Base-by-base conservation (phyloP, 1,140 invertebrate species). In the Goniozus legneri region DNA sequence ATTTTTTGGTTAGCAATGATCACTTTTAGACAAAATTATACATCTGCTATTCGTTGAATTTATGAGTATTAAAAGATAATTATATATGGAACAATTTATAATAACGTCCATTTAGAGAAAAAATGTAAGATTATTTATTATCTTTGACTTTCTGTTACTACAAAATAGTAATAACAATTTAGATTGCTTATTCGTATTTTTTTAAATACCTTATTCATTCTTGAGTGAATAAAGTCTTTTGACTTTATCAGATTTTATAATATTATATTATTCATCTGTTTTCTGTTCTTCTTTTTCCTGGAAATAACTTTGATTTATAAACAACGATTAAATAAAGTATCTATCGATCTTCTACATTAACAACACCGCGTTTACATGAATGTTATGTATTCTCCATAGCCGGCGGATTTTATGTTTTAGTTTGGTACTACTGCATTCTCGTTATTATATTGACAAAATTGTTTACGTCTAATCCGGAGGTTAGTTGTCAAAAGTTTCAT, bases 81-180 rank as follows among this genome's bases (percentile, higher is more conserved):
- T 27, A 27, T 27, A 6, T 12, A 7, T 27, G 6, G 24, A 7
- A 6, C 6, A 12, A 12, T 6, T 27, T 27, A 6, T 12, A 27
- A 27, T 27, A 12, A 6, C 6, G 6, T 12, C 12, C 24, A 27
- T 27, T 6, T 6, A 12, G 6, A 27, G 24, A 18, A 4, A 3
- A 43, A 36, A 35, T 34, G 21, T 47, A 13, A 0, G 12, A 12
- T 12, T 38, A 44, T 44, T 45, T 30, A 36, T 51, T 51, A 45
- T 22, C 30, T 7, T 27, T 27, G 24, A 6, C 24, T 27, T 7
- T 7, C 12, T 6, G 12, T 27, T 12, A 27, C 6, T 27, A 7
- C 12, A 7, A 27, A 6, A 6, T 27, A 7, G 12, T 27, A 27
- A n/a, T 27, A 27, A 27, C 24, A 27, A 27, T 27, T 7, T 27